Evolutionary conservation across 2,113 vertebrate species (phyloP), one percentile per base, ranked within the genome.

Genomic region (Sciurus niger): DNA sequence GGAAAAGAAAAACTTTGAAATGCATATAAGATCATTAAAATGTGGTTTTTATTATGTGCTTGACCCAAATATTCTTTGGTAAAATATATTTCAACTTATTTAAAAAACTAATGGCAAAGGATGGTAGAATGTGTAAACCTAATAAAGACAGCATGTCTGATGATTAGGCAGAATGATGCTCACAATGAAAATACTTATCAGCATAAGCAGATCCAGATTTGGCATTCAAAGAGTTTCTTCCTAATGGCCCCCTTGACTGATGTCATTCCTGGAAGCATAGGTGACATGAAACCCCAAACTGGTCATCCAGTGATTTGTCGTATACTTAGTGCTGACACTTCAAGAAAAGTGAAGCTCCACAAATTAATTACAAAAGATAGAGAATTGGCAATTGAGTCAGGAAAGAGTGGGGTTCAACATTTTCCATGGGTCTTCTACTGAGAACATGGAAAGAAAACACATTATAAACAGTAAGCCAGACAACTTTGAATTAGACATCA

Each of bases 141-240:
- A 88, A 87, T 80, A 88, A 74, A 91, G 48, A 60, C 48, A 63
- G n/a, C 68, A n/a, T 86, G 16, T 70, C 30, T 90, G 48, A 9
- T 87, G 14, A 80, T 74, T 97, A 30, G 30, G 37, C 51, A 80
- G 32, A 95, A 80, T 90, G 25, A 90, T 84, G 9, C 2, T 88
- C 34, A 30, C 18, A 84, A 25, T 37, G 28, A 86, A 96, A 89
- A 48, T 68, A 91, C 40, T 40, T 48, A 83, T 32, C 13, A 28
- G 16, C 58, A 37, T 83, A 72, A 58, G 58, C 32, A 53, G 24
- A 58, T 84, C 65, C 53, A 58, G 24, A n/a, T 18, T 78, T 92
- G 67, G 46, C 34, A 84, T 40, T 43, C 13, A 68, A 72, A 94
- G 87, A 89, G 12, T 32, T 89, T 83, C 14, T 92, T 86, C 13